Conservation (phyloP, 2,797 vertebrate genomes). For the Schizopygopsis malacanthus region DNA sequence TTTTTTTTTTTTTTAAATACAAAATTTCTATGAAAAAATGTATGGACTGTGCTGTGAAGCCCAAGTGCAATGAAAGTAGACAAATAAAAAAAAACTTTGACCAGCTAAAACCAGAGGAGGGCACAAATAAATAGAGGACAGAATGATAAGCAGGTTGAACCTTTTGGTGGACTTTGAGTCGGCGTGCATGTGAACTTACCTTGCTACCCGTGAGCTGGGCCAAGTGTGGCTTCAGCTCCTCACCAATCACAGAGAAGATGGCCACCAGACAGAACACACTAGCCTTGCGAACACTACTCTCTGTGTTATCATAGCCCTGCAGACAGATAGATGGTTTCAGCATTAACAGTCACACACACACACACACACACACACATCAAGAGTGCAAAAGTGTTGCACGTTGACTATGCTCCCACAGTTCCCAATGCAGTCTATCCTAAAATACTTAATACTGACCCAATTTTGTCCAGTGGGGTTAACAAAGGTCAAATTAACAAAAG, state of each 20-base stretch:
- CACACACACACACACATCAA: not conserved
- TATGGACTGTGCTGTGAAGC: conserved; percentile 50
- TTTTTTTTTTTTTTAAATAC: no score
- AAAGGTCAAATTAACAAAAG: conserved; percentile 9
- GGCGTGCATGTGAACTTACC: conserved; percentile 74
- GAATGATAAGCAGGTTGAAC: conserved; percentile 32
- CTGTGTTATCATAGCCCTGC: conserved; percentile 97
- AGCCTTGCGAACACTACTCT: conserved; percentile 98
- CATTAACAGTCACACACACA: not conserved
- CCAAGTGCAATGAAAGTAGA: conserved; percentile 47
- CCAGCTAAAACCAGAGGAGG: conserved; percentile 48
- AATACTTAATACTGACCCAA: not conserved
- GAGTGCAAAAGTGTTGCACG: conserved; percentile 24
- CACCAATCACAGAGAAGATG: conserved; percentile 98
- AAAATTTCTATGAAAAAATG: not conserved
- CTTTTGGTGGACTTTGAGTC: conserved; percentile 52
- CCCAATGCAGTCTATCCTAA: conserved; percentile 59
- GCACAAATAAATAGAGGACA: conserved; percentile 59
- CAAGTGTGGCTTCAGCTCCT: conserved; percentile 96
- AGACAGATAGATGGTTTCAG: conserved; percentile 48
- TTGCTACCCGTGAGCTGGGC: conserved; percentile 98
- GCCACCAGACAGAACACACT: conserved; percentile 98
- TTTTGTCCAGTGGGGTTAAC: not conserved
- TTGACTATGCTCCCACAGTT: conserved; percentile 48
- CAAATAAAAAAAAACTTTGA: conserved; percentile 41